Conservation (phyloP, 1,140 invertebrate genomes). For the Papilio xuthus region DNA sequence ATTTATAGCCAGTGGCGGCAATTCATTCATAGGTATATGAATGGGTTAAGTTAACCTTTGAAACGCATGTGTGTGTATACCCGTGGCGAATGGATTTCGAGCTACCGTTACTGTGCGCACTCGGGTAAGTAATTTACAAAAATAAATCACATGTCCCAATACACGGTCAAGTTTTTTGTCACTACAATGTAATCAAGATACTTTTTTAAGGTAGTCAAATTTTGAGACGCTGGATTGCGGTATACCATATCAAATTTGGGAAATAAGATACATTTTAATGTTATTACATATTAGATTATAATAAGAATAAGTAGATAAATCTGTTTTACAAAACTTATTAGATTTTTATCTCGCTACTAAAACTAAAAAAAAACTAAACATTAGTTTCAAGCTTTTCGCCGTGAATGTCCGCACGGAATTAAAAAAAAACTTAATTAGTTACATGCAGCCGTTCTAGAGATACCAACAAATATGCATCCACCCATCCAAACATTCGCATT, state of each 20-base stretch:
- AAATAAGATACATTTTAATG: background rate
- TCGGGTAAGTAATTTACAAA: constrained; percentile 51
- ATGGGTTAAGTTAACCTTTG: constrained; percentile 47
- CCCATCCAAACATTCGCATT: too few relatives aligned
- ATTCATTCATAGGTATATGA: constrained; percentile 65
- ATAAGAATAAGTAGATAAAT: background rate
- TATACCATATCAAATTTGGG: constrained; percentile 5
- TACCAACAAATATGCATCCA: too few relatives aligned
- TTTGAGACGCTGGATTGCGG: background rate
- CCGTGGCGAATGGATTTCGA: constrained; percentile 44
- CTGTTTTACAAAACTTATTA: background rate
- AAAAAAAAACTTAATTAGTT: too few relatives aligned
- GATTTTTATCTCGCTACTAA: too few relatives aligned
- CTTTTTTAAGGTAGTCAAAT: constrained; percentile 29
- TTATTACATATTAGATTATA: background rate
- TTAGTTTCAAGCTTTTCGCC: too few relatives aligned
- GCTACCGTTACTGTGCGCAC: constrained; percentile 60
- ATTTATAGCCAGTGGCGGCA: constrained; percentile 60
- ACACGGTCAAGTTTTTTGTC: constrained; percentile 49
- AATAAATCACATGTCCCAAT: constrained; percentile 53
- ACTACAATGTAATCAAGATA: constrained; percentile 56
- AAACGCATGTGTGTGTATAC: constrained; percentile 42
- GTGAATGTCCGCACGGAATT: too few relatives aligned
- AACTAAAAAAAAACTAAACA: too few relatives aligned
- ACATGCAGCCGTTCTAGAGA: too few relatives aligned